Conservation (phyloP, 2,113 vertebrate genomes). For the Desmodus rotundus region DNA sequence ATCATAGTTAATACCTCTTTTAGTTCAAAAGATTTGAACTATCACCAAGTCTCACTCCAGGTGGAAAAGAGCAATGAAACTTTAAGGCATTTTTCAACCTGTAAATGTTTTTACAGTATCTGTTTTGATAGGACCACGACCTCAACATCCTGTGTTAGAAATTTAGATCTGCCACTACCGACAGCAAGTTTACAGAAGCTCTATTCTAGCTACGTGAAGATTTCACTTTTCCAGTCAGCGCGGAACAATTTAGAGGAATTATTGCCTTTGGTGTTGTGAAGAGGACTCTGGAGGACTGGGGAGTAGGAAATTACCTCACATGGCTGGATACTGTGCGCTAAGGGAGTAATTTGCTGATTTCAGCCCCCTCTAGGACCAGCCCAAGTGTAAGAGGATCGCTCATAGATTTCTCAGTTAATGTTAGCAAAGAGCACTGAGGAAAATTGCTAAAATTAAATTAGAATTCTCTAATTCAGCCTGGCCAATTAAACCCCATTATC, state of each 20-base stretch:
- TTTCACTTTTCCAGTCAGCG: neutral
- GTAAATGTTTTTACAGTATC: neutral
- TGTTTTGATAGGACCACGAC: neutral
- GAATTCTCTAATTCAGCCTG: neutral
- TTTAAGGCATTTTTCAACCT: neutral
- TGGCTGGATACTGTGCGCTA: neutral
- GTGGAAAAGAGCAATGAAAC: neutral
- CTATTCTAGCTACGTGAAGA: neutral
- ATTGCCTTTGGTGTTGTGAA: neutral
- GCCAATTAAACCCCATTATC: neutral
- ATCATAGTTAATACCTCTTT: neutral
- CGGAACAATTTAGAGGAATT: neutral
- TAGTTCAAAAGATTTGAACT: neutral
- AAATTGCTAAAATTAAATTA: neutral
- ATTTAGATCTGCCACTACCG: neutral
- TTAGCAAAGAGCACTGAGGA: neutral
- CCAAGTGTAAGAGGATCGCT: neutral
- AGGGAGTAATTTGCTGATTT: neutral
- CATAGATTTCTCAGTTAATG: neutral
- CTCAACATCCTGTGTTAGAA: neutral
- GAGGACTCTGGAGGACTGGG: neutral
- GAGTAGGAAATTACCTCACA: neutral
- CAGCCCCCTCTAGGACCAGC: neutral
- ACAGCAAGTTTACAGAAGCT: neutral
- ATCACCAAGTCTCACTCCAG: neutral